phyloP scores from a whole-genome alignment of 2,888 invertebrate species.

The Griposia aprilina region DNA sequence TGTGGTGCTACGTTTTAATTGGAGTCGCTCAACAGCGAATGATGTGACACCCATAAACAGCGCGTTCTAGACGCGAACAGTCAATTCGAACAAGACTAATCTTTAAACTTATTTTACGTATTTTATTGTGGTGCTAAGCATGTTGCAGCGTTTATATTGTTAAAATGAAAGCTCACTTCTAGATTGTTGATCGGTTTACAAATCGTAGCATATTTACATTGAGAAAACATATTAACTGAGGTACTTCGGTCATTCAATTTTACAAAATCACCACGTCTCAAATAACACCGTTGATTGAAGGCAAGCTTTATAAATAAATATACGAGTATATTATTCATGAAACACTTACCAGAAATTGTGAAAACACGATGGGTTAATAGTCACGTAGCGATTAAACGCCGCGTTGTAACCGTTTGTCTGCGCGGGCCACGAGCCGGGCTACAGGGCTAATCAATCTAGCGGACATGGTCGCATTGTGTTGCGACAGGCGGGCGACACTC shows the following conservation, averaged over 20 bases:
- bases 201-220: conserved; percentile 17
- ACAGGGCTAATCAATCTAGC: conserved; percentile 72
- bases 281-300: conserved; percentile 20
- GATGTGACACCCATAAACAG: conserved; percentile 73
- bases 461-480: conserved; percentile 71
- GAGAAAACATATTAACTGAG: conserved; percentile 4
- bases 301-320: neutral
- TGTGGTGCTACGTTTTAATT: conserved; percentile 82
- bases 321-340: conserved; percentile 22
- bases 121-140: conserved; percentile 32
- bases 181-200: conserved; percentile 17
- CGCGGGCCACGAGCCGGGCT: conserved; percentile 18
- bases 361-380: conserved; percentile 4
- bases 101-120: conserved; percentile 32
- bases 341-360: conserved; percentile 6
- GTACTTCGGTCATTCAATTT: neutral
- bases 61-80: conserved; percentile 65
- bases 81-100: conserved; percentile 34
- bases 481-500: conserved; percentile 71
- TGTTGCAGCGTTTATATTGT: conserved; percentile 34
- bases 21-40: conserved; percentile 73
- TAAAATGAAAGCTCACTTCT: conserved; percentile 30
- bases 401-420: conserved; percentile 53
- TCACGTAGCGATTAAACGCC: conserved; percentile 46
- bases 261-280: conserved; percentile 4